phyloP scores from a whole-genome alignment of 2,888 invertebrate genomes.

The Agrochola macilenta region DNA sequence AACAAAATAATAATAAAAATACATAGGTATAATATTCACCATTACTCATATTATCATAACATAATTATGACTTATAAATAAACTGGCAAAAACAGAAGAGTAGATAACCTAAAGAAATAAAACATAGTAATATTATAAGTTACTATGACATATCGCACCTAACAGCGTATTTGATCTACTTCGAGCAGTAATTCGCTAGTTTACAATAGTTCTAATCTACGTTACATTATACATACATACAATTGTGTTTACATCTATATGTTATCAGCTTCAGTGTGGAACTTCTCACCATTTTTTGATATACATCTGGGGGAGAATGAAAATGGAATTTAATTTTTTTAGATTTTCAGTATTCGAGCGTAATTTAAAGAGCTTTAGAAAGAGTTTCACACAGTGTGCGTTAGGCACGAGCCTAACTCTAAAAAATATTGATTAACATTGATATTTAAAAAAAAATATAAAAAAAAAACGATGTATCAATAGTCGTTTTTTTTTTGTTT shows the following conservation, averaged over 20 bases:
- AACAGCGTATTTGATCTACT: constrained; percentile 63
- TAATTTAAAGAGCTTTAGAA: too few relatives aligned
- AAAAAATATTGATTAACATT: too few relatives aligned
- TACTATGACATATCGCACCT: constrained; percentile 23
- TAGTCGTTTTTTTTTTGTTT: too few relatives aligned
- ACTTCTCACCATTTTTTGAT: constrained; percentile 76
- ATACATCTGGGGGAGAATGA: constrained; percentile 48
- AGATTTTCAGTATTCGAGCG: constrained; percentile 1
- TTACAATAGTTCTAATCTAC: constrained; percentile 77
- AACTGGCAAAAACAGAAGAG: not conserved
- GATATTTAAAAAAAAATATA: too few relatives aligned
- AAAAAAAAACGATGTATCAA: too few relatives aligned
- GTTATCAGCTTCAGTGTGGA: constrained; percentile 73
- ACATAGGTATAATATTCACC: not conserved
- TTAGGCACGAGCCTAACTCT: too few relatives aligned
- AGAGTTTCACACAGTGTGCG: too few relatives aligned
- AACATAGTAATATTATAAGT: not conserved
- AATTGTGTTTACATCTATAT: constrained; percentile 75
- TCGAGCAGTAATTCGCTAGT: constrained; percentile 74
- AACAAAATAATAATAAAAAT: not conserved
- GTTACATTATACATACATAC: constrained; percentile 81
- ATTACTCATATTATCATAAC: not conserved
- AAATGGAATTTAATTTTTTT: constrained; percentile 8
- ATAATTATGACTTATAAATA: constrained; percentile 7
- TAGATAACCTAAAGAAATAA: constrained; percentile 11